A percentile compares a stretch with the other conserved stretches of the same genome.
These are phyloP conservation scores for Campylomormyrus tamandua DNA, from an alignment of 2,113 vertebrate genomes.

Conservation along the genomic window DNA sequence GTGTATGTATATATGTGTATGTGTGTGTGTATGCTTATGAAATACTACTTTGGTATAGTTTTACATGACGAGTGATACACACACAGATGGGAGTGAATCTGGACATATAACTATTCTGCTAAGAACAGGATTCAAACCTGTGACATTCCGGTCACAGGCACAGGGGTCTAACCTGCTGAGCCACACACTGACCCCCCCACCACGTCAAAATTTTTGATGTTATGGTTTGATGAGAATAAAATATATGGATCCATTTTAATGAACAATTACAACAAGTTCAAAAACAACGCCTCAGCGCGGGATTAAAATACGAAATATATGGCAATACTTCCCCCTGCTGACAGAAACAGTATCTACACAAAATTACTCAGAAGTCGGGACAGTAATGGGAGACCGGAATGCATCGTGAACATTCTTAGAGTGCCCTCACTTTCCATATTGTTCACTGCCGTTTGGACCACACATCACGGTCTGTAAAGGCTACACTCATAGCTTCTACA, in stretches of 20 bases:
- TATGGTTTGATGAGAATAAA: background rate
- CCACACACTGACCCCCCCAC: background rate
- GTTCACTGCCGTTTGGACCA: background rate
- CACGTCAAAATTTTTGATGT: background rate
- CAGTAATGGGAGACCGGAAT: background rate
- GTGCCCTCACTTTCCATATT: background rate
- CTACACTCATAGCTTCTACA: background rate
- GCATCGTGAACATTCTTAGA: background rate
- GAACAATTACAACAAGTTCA: background rate
- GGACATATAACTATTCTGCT: background rate
- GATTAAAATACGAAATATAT: background rate
- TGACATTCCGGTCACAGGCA: background rate
- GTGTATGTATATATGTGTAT: no score
- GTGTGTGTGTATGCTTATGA: background rate
- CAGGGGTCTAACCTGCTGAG: background rate
- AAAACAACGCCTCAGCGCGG: background rate
- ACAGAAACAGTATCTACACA: background rate
- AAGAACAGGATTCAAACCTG: background rate
- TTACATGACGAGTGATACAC: background rate
- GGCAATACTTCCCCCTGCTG: conserved; percentile 14
- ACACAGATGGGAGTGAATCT: background rate
- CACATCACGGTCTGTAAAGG: background rate
- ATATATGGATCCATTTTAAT: background rate
- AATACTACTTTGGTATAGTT: background rate
- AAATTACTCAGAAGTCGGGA: background rate